Conservation (phyloP, 2,113 vertebrate species). For the Ptilorrhoa leucosticta region DNA sequence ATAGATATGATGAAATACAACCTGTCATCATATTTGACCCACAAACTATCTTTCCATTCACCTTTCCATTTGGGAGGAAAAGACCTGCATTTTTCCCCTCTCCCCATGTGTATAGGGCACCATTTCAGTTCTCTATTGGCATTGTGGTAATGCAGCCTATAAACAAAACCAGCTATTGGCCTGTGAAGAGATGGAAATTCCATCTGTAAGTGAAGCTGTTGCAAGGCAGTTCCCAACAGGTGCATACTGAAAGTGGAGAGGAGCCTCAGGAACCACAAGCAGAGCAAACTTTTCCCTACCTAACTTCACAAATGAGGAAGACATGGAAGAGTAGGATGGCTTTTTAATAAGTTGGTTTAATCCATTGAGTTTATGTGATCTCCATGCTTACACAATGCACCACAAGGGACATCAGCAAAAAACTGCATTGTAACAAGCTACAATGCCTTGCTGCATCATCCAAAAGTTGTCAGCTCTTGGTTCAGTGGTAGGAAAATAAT, state of each 20-base stretch:
- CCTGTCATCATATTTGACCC: neutral
- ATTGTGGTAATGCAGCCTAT: neutral
- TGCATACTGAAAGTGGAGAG: neutral
- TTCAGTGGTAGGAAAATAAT: neutral
- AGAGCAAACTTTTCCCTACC: neutral
- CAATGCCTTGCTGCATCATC: rapidly evolving
- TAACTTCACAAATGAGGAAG: neutral
- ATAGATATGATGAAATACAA: neutral
- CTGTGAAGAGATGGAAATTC: neutral
- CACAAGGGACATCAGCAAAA: neutral
- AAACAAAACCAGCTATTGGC: neutral
- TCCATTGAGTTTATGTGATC: neutral
- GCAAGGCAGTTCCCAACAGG: neutral
- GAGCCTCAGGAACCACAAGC: neutral
- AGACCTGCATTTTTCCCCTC: neutral
- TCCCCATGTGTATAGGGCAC: neutral
- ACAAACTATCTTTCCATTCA: neutral
- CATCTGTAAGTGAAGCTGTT: neutral
- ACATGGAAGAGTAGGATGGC: neutral
- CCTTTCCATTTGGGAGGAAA: neutral
- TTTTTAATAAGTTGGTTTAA: neutral
- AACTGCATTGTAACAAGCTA: neutral
- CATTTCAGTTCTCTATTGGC: neutral
- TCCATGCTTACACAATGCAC: neutral
- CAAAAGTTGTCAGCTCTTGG: neutral